phyloP scores from a whole-genome alignment of 1,140 invertebrate species.

The Drosophila auraria region DNA sequence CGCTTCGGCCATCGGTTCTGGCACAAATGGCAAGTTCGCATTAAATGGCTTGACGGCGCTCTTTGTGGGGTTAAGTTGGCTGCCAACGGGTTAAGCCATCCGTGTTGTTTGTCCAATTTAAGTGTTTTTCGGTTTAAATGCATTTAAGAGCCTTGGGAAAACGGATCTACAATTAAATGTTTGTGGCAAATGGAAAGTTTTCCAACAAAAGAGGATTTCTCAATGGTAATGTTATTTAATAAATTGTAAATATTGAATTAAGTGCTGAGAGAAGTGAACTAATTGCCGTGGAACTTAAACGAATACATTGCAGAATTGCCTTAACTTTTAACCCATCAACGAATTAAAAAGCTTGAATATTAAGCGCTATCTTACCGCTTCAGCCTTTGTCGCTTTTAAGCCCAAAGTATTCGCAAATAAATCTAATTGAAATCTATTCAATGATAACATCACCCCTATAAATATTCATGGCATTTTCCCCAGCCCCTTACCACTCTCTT shows the following conservation, averaged over 20 bases:
- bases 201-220: background rate
- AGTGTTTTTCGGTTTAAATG: slow-evolving; percentile 58
- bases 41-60: slow-evolving; percentile 56
- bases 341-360: background rate
- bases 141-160: slow-evolving; percentile 43
- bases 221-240: slow-evolving; percentile 22
- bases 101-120: slow-evolving; percentile 55
- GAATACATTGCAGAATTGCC: background rate
- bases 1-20: slow-evolving; percentile 50
- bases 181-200: slow-evolving; percentile 22
- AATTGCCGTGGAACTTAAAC: background rate
- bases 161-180: slow-evolving; percentile 35
- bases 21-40: slow-evolving; percentile 45
- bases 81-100: slow-evolving; percentile 28
- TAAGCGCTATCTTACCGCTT: background rate
- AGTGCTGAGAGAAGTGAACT: background rate
- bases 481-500: background rate
- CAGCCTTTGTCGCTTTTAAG: slow-evolving; percentile 1
- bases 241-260: slow-evolving; percentile 39
- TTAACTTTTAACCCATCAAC: background rate
- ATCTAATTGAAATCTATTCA: slow-evolving; percentile 55
- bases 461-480: slow-evolving; percentile 42
- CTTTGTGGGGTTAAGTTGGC: slow-evolving; percentile 13
- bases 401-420: slow-evolving; percentile 32
- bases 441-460: slow-evolving; percentile 40